Conservation (phyloP, 2,797 vertebrate genomes). For the Coregonus ussuriensis region DNA sequence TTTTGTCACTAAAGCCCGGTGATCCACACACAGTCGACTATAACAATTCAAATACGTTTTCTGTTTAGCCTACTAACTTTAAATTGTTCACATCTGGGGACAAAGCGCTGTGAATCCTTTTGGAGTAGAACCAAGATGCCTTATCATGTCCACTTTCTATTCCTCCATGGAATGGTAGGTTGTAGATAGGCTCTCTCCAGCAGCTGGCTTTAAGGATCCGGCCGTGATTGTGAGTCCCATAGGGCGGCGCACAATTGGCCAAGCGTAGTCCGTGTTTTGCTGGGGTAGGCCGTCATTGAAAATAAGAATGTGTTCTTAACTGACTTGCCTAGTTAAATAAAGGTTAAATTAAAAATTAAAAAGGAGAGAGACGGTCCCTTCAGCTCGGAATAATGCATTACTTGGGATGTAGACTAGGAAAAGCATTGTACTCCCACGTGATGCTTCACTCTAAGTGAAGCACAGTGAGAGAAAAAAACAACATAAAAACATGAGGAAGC, state of each 20-base stretch:
- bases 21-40: not conserved
- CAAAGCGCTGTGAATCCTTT: not conserved
- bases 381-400: constrained; percentile 2
- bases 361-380: constrained; percentile 1
- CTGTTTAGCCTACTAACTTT: not conserved
- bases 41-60: constrained; percentile 1
- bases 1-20: not conserved
- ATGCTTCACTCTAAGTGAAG: constrained; percentile 42
- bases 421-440: constrained; percentile 43
- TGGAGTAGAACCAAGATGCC: not conserved
- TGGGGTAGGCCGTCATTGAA: too few relatives aligned
- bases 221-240: too few relatives aligned
- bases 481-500: not conserved
- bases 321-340: too few relatives aligned
- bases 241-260: too few relatives aligned
- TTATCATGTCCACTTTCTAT: not conserved
- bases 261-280: too few relatives aligned
- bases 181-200: not conserved
- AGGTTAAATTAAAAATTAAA: too few relatives aligned
- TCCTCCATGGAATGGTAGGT: not conserved
- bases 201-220: constrained; percentile 3
- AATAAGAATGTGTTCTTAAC: too few relatives aligned
- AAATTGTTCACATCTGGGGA: not conserved
- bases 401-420: constrained; percentile 5
- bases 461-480: constrained; percentile 13